Evolutionary conservation across 2,888 invertebrate species (phyloP).

Genomic region (Antheraea assamensis): DNA sequence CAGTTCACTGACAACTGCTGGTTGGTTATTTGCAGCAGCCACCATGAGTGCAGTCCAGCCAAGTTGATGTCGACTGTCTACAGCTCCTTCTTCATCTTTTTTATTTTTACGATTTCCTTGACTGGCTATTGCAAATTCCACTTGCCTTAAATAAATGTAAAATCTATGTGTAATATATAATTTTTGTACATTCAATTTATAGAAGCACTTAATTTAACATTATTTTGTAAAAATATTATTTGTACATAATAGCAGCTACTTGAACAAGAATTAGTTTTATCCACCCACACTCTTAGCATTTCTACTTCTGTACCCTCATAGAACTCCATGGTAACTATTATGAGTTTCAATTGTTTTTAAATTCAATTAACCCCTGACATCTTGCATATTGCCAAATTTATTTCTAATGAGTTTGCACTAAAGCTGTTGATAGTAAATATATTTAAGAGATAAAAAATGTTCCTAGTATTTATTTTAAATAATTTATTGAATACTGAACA

Average conservation of each 20-base stretch:
- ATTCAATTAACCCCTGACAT: background rate
- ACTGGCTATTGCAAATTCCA: constrained; percentile 44
- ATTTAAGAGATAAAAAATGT: background rate
- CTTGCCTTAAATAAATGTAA: constrained; percentile 47
- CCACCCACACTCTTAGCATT: background rate
- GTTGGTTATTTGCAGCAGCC: constrained; percentile 90
- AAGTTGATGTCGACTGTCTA: constrained; percentile 87
- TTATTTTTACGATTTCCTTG: constrained; percentile 30
- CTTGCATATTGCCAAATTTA: too few species aligned
- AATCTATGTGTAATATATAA: background rate
- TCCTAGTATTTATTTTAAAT: background rate
- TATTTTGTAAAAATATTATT: background rate
- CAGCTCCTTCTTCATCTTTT: constrained; percentile 65
- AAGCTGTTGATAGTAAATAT: too few species aligned
- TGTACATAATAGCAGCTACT: background rate
- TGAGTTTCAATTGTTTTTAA: background rate
- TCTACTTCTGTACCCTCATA: background rate
- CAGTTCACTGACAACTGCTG: constrained; percentile 82
- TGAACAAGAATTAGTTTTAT: background rate
- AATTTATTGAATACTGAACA: background rate
- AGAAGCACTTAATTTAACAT: background rate
- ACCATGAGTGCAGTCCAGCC: constrained; percentile 95
- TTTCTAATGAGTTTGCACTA: too few species aligned
- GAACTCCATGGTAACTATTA: too few species aligned
- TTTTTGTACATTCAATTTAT: background rate